Evolutionary conservation across 2,797 vertebrate species (phyloP), one percentile per base, ranked within the genome.

Genomic region (Cossypha polioptera): DNA sequence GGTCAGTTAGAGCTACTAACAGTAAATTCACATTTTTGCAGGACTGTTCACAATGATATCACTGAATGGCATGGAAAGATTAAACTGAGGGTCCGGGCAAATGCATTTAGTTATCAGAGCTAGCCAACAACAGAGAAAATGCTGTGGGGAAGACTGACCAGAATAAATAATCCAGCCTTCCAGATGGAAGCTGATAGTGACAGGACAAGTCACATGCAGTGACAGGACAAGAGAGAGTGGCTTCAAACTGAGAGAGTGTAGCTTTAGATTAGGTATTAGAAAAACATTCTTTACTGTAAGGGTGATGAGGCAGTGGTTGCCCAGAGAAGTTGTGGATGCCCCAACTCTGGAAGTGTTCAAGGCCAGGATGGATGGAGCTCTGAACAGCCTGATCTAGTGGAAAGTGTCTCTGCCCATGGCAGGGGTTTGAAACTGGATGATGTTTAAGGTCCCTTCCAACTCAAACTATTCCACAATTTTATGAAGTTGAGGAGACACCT

Each of bases 221-320:
- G 29, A 65, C 42, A 80, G 40, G 36, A 51, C 36, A 57, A 43
- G 43, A 42, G 24, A 54, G 19, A 58, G 10, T 4, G 17, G 25
- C 29, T 71, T 71, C 36, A 76, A 71, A 63, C 0, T 1, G 43
- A 63, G 57, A 38, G n/a, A 40, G 14, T 0, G 0, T 19, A 65
- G 43, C 20, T 82, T 82, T 51, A 50, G 14, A 63, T 29, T 25
- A 17, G 28, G 4, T 25, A 38, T 51, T 21, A 38, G 36, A 22
- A 57, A 82, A 63, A n/a, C 6, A 19, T 71, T 76, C 12, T 45
- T 58, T 19, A 38, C 25, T 40, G 16, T 31, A n/a, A 76, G 43
- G 3, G 5, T 50, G 11, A 10, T 31, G 57, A 76, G 43, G 36
- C 43, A 76, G 11, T 22, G 42, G 28, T 2, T 63, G 24, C 17